Conservation (phyloP, 2,113 vertebrate species). For the Malurus melanocephalus region DNA sequence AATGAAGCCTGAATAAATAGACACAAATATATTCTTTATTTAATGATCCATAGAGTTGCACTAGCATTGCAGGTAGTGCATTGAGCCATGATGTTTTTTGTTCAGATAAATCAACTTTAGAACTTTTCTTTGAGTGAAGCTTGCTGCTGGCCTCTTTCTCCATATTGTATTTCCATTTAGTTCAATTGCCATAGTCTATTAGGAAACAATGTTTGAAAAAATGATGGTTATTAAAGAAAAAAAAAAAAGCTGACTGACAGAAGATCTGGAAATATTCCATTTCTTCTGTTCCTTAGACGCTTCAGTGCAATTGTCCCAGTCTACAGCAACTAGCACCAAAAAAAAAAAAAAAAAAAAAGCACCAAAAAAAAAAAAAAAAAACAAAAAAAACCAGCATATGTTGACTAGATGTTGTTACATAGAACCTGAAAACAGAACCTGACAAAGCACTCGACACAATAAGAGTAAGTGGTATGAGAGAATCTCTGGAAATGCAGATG, state of each 20-base stretch:
- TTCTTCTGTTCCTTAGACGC: background rate
- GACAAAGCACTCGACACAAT: background rate
- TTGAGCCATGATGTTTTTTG: background rate
- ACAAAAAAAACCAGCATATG: background rate
- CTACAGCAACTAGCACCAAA: background rate
- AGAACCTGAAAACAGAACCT: background rate
- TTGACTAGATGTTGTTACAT: background rate
- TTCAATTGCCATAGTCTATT: background rate
- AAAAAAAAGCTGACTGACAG: background rate
- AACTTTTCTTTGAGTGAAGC: background rate
- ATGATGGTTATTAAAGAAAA: accelerated
- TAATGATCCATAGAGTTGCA: background rate
- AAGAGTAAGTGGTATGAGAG: background rate
- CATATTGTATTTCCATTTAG: background rate
- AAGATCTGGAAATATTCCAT: background rate
- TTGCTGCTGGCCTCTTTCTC: background rate
- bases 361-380: background rate
- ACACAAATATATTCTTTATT: background rate
- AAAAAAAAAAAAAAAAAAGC: background rate
- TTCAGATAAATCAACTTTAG: background rate
- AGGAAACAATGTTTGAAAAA: background rate
- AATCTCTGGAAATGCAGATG: background rate
- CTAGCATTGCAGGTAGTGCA: background rate
- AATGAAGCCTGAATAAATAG: background rate
- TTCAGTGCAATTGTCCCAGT: background rate